Evolutionary conservation across 2,888 invertebrate species (phyloP).

Genomic region (Opisthograptis luteolata): DNA sequence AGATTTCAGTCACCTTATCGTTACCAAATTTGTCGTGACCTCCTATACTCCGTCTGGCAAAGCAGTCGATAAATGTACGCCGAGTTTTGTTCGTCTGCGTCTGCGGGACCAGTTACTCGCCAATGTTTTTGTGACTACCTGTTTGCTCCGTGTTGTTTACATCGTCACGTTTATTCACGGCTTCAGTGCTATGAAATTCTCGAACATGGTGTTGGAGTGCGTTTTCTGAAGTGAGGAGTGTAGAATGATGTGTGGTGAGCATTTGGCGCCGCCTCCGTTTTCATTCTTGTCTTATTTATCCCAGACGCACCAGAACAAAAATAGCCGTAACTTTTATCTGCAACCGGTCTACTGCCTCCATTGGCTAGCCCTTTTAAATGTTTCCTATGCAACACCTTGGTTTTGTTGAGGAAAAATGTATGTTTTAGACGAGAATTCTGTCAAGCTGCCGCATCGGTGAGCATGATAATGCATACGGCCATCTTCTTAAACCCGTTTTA

Average conservation of each 20-base stretch:
- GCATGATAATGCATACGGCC: neutral
- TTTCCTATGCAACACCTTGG: slow-evolving; percentile 1
- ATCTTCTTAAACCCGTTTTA: neutral
- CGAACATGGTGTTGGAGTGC: slow-evolving; percentile 9
- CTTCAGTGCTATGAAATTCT: slow-evolving; percentile 22
- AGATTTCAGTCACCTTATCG: too few species aligned
- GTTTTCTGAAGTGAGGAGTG: slow-evolving; percentile 6
- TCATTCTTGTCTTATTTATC: slow-evolving; percentile 53
- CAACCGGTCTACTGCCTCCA: slow-evolving; percentile 21
- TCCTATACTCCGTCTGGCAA: slow-evolving; percentile 43
- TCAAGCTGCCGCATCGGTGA: neutral
- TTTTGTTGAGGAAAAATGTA: neutral
- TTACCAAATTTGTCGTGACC: too few species aligned
- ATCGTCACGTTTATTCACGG: slow-evolving; percentile 34
- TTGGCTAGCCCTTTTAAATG: slow-evolving; percentile 23
- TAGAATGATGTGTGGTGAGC: slow-evolving; percentile 49
- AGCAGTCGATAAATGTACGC: slow-evolving; percentile 31
- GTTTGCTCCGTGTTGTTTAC: slow-evolving; percentile 36
- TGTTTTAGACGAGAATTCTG: neutral
- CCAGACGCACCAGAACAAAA: slow-evolving; percentile 49
- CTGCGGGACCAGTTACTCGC: slow-evolving; percentile 32
- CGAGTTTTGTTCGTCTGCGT: slow-evolving; percentile 34
- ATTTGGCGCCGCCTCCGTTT: slow-evolving; percentile 43
- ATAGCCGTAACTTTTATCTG: slow-evolving; percentile 45
- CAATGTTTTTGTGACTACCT: slow-evolving; percentile 30